phyloP scores from a whole-genome alignment of 2,797 vertebrate species.

The Acanthurus leucopareius region DNA sequence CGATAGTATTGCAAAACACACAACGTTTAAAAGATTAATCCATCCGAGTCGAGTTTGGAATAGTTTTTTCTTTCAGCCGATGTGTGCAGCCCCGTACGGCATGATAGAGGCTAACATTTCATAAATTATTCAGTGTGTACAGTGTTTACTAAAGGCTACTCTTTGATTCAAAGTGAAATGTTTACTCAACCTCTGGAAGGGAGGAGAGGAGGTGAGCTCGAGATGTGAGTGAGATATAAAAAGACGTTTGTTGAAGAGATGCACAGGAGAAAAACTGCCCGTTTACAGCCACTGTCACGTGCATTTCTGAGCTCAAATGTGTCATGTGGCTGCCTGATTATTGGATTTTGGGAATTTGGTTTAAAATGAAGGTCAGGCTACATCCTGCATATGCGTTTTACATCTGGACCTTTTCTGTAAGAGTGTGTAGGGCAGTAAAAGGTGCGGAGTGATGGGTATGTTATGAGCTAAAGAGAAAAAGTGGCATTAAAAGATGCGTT shows the following conservation, averaged over 20 bases:
- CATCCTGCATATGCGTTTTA: conserved; percentile 13
- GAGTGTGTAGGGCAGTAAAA: not conserved
- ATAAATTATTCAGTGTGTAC: conserved; percentile 39
- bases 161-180: conserved; percentile 35
- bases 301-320: conserved; percentile 55
- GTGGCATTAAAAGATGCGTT: conserved; percentile 5
- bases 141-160: conserved; percentile 25
- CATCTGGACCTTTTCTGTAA: conserved; percentile 18
- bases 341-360: not conserved
- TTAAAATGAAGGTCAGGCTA: not conserved
- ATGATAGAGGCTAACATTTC: conserved; percentile 8
- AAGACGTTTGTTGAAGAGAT: not conserved
- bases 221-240: conserved; percentile 7
- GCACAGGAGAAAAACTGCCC: conserved; percentile 35
- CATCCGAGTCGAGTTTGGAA: conserved; percentile 13
- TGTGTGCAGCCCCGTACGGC: not conserved
- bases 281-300: conserved; percentile 58
- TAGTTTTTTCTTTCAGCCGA: conserved; percentile 3
- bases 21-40: conserved; percentile 16
- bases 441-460: conserved; percentile 10
- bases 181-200: conserved; percentile 28
- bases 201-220: not conserved
- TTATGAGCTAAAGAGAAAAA: not conserved
- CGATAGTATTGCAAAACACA: not conserved
- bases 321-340: conserved; percentile 60